A percentile compares a stretch with the other conserved stretches of the same genome.
phyloP scores from a whole-genome alignment of 2,797 vertebrate genomes.

The Arnoldichthys spilopterus region DNA sequence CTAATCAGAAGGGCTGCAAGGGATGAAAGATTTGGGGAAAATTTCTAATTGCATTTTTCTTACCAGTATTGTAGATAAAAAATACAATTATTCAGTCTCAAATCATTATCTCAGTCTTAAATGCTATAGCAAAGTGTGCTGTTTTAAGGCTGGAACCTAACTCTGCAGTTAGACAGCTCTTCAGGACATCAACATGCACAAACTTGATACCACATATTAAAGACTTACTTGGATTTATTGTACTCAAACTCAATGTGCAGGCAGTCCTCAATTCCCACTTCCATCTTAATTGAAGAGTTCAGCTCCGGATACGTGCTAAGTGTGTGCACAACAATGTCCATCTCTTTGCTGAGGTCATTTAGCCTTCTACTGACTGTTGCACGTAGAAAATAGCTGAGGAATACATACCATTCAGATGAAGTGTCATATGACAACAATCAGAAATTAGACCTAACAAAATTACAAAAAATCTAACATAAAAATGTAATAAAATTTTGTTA shows the following conservation, averaged over 20 bases:
- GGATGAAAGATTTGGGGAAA: too few relatives aligned
- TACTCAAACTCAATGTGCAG: slow-evolving; percentile 99
- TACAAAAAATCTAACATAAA: neutral
- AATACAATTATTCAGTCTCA: too few relatives aligned
- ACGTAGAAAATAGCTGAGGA: slow-evolving; percentile 88
- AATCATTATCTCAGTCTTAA: too few relatives aligned
- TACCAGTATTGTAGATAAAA: too few relatives aligned
- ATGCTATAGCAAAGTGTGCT: too few relatives aligned
- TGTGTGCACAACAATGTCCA: slow-evolving; percentile 97
- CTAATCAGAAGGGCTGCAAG: too few relatives aligned
- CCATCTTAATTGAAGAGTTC: slow-evolving; percentile 99
- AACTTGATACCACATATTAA: too few relatives aligned
- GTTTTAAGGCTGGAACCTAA: too few relatives aligned
- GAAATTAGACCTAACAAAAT: neutral
- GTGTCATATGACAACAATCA: neutral
- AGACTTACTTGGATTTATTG: slow-evolving; percentile 94
- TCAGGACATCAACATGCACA: too few relatives aligned
- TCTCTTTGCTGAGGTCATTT: slow-evolving; percentile 95
- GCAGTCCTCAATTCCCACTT: slow-evolving; percentile 98
- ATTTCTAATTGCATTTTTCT: too few relatives aligned
- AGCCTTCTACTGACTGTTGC: slow-evolving; percentile 94
- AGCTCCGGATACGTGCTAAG: slow-evolving; percentile 96
- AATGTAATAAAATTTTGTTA: neutral
- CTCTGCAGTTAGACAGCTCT: too few relatives aligned
- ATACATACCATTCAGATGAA: neutral